Conservation (phyloP, 2,113 vertebrate genomes). For the Leptodactylus fuscus region DNA sequence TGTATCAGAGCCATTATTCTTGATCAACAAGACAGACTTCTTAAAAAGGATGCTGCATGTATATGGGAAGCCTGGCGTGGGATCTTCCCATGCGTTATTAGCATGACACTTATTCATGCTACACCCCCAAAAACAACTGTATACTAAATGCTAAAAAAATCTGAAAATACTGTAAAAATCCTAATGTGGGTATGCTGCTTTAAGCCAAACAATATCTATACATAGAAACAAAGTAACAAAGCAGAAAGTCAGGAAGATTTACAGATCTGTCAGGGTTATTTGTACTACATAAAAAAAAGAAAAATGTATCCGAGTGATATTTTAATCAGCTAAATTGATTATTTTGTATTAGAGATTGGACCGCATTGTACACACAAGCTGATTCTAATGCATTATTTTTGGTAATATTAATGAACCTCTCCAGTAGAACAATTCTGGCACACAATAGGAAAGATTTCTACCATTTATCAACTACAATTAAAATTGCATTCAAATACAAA, state of each 20-base stretch:
- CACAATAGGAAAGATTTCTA: neutral
- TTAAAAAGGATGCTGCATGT: neutral
- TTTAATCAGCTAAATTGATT: neutral
- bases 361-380: neutral
- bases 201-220: too few species aligned
- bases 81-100: too few species aligned
- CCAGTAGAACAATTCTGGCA: neutral
- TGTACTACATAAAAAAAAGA: neutral
- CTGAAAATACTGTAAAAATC: too few species aligned
- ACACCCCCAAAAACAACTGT: too few species aligned
- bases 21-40: neutral
- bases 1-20: neutral
- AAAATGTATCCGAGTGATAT: neutral
- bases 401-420: neutral
- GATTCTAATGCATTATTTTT: neutral
- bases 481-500: neutral
- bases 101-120: too few species aligned
- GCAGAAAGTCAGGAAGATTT: too few species aligned
- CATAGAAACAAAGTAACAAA: too few species aligned
- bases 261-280: neutral
- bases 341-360: neutral
- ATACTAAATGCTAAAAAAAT: too few species aligned
- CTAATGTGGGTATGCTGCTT: too few species aligned
- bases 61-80: too few species aligned
- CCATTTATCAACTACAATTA: neutral